A percentile compares a stretch with the other conserved stretches of the same genome.
These are phyloP conservation scores for Chrysina gloriosa DNA, from an alignment of 2,888 invertebrate species.

Conservation along the genomic window DNA sequence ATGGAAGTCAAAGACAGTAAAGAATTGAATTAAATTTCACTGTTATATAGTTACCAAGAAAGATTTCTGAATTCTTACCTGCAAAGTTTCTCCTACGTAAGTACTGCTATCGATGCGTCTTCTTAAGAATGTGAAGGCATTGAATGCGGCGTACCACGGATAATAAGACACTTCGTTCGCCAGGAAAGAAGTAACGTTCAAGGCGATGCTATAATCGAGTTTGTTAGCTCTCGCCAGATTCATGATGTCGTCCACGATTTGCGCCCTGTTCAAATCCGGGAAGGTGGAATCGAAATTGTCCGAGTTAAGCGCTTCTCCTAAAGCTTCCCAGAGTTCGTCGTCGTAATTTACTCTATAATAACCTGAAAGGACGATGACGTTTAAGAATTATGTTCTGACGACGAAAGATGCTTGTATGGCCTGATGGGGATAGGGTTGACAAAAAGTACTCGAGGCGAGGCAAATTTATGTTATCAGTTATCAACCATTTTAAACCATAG, in stretches of 20 bases:
- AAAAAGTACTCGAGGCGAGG: too few relatives aligned
- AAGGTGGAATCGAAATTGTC: conserved; percentile 68
- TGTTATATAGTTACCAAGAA: background rate
- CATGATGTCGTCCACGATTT: conserved; percentile 82
- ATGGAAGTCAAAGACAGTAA: background rate
- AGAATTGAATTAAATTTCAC: background rate
- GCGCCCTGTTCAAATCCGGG: conserved; percentile 75
- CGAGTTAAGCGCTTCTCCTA: conserved; percentile 61
- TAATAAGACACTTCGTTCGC: conserved; percentile 75
- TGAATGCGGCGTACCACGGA: conserved; percentile 81
- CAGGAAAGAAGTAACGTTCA: conserved; percentile 78
- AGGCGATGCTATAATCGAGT: conserved; percentile 71
- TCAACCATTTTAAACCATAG: too few relatives aligned
- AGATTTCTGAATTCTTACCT: conserved; percentile 14
- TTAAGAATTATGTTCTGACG: too few relatives aligned
- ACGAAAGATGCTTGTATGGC: too few relatives aligned
- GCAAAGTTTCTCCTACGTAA: conserved; percentile 10
- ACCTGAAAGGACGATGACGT: too few relatives aligned
- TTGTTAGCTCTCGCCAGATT: conserved; percentile 78
- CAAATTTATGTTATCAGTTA: too few relatives aligned
- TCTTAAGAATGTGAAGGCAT: conserved; percentile 62
- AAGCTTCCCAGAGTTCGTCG: conserved; percentile 40
- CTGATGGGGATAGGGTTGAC: too few relatives aligned
- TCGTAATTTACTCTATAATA: conserved; percentile 79
- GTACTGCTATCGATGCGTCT: conserved; percentile 50